These are phyloP conservation scores for Leptothorax acervorum DNA, from an alignment of 2,888 invertebrate species.

Conservation along the genomic window DNA sequence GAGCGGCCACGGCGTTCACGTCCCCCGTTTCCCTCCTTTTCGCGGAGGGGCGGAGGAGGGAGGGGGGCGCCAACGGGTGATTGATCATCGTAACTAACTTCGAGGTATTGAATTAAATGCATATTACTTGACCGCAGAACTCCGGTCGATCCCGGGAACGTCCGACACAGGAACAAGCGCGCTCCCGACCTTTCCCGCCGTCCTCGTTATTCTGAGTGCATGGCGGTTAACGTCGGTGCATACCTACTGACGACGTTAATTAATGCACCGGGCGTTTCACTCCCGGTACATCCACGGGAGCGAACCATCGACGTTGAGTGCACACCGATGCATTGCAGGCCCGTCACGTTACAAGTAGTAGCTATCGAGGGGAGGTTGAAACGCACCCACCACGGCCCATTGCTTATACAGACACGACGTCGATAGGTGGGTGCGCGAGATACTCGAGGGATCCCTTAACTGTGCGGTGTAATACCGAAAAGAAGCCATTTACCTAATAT, in stretches of 20 bases:
- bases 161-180: conserved; percentile 27
- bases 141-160: conserved; percentile 37
- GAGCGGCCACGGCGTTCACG: background rate
- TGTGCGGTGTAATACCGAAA: background rate
- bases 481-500: background rate
- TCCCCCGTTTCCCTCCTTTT: conserved; percentile 10
- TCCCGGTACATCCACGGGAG: conserved; percentile 13
- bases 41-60: background rate
- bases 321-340: conserved; percentile 32
- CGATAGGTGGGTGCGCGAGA: background rate
- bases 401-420: background rate
- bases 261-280: conserved; percentile 51
- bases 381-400: background rate
- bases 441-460: background rate
- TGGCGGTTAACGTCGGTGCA: conserved; percentile 47
- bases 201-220: conserved; percentile 55
- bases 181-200: conserved; percentile 3
- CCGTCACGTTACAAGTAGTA: conserved; percentile 14
- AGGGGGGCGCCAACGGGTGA: conserved; percentile 21
- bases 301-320: conserved; percentile 35
- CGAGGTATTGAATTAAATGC: conserved; percentile 51
- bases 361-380: conserved; percentile 16
- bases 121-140: conserved; percentile 50
- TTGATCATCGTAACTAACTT: conserved; percentile 57
- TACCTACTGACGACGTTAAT: conserved; percentile 53